These are phyloP conservation scores for Sus scrofa DNA, from an alignment of 2,113 vertebrate species.

Conservation along the genomic window DNA sequence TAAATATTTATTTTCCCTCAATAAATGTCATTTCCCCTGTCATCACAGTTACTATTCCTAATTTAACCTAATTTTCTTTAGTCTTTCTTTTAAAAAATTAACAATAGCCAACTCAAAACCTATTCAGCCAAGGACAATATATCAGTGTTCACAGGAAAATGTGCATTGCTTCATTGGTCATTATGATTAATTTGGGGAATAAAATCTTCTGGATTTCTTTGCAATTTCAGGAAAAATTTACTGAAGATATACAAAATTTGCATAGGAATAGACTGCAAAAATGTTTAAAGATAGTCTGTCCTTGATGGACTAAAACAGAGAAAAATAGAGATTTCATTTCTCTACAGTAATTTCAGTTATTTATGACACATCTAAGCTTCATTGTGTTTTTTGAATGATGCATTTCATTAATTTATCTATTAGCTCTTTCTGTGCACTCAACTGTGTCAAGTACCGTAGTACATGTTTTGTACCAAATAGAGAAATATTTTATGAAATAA, in stretches of 20 bases:
- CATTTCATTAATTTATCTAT: background rate
- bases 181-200: background rate
- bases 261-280: background rate
- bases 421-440: background rate
- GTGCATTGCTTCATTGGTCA: background rate
- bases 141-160: background rate
- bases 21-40: background rate
- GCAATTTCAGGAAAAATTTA: background rate
- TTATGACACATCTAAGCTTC: background rate
- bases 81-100: background rate
- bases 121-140: background rate
- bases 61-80: background rate
- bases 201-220: conserved; percentile 19
- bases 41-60: background rate
- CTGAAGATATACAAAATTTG: background rate
- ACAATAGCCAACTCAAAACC: background rate
- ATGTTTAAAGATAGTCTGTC: background rate
- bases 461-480: background rate
- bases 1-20: background rate
- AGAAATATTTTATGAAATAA: background rate
- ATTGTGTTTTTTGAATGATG: background rate
- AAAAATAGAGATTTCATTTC: background rate
- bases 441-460: background rate
- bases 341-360: background rate
- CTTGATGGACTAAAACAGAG: background rate